A percentile compares a stretch with the other conserved stretches of the same genome.
These are phyloP conservation scores for Mythimna ferrago DNA, from an alignment of 2,888 invertebrate genomes.

Conservation along the genomic window DNA sequence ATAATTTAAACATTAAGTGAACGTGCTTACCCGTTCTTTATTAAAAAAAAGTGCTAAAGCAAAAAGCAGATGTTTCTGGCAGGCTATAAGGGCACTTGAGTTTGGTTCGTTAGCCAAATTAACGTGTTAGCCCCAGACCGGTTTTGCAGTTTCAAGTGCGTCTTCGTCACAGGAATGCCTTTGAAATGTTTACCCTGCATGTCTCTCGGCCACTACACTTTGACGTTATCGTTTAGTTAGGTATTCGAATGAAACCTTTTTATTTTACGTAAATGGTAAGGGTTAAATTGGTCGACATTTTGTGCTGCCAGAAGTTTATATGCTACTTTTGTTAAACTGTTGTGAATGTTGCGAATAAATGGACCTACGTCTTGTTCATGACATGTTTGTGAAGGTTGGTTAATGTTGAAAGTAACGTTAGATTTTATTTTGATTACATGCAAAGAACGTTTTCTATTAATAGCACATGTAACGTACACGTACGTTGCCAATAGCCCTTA, in stretches of 20 bases:
- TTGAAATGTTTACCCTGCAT: constrained; percentile 65
- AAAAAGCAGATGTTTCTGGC: constrained; percentile 75
- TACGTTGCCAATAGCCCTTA: too few species aligned
- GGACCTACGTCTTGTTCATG: neutral
- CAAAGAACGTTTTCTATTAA: neutral
- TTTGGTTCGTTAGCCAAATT: constrained; percentile 87
- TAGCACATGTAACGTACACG: too few species aligned
- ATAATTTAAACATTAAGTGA: neutral
- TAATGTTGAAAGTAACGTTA: neutral
- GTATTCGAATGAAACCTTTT: constrained; percentile 30
- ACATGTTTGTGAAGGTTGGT: constrained; percentile 3
- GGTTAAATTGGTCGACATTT: constrained; percentile 5
- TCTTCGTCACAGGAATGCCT: constrained; percentile 70
- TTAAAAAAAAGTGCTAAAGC: constrained; percentile 71
- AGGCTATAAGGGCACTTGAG: constrained; percentile 76
- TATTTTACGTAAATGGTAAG: constrained; percentile 1
- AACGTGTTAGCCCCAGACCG: constrained; percentile 78
- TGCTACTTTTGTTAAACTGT: constrained; percentile 3
- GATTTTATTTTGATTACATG: neutral
- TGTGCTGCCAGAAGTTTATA: constrained; percentile 6
- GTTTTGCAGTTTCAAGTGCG: constrained; percentile 69
- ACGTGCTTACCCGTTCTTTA: constrained; percentile 62
- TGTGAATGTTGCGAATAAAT: constrained; percentile 3
- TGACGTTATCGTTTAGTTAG: constrained; percentile 44
- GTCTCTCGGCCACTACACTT: constrained; percentile 48